Evolutionary conservation across 2,888 invertebrate genomes (phyloP), one percentile per base, ranked within the genome.

Genomic region (Amaurobius ferox): DNA sequence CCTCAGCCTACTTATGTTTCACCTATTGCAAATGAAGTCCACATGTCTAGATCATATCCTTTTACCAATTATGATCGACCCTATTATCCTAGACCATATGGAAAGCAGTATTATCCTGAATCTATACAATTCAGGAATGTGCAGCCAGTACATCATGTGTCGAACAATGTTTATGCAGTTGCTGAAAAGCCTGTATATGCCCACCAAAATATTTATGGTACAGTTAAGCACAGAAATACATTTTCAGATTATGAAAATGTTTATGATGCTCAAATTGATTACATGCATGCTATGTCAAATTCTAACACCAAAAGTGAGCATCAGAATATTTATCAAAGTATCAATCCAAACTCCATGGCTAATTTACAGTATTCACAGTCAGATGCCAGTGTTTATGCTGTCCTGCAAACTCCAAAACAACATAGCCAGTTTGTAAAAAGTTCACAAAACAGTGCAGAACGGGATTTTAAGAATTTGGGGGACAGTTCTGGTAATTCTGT

Each of bases 221-320:
- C 86, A 9, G 74, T 86, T 0, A 86, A 79, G 26, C 68, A 68
- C 13, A 73, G 70, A 35, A 79, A 61, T 35, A 73, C 72, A n/a
- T 79, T 68, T 86, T 61, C 86, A 44, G 86, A 86, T 80, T 88
- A 88, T 76, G 87, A 88, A 77, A 88, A 88, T 76, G 66, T 88
- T 23, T 88, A 88, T 80, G 85, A 88, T 86, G 78, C 79, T 39
- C 78, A 80, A 55, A 68, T 62, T 16, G 77, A 76, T 28, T 80
- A 72, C 44, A 11, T 70, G 28, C 86, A 73, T 29, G 67, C 77
- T 72, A 61, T 62, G 40, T 40, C 72, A 9, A 72, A 71, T 44
- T n/a, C 61, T 16, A 26, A 40, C 32, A 2, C 32, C 7, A 76
- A 67, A 39, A 74, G 26, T 48, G 72, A 87, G 16, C 71, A 77